These are phyloP conservation scores for Tenodera sinensis DNA, from an alignment of 2,888 invertebrate species.

Conservation along the genomic window DNA sequence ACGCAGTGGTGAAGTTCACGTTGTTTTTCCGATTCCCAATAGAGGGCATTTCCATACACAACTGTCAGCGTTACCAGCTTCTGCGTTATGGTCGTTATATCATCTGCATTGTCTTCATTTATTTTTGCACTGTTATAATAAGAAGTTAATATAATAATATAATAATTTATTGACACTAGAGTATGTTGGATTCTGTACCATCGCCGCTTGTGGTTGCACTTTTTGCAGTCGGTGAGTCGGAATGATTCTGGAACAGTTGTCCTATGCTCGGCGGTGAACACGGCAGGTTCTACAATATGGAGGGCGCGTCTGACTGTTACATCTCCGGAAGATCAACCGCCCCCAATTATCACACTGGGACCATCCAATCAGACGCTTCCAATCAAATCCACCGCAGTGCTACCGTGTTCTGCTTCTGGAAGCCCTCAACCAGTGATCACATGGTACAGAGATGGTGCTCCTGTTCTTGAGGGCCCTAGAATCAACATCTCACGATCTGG, in stretches of 20 bases:
- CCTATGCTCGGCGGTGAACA: slow-evolving; percentile 83
- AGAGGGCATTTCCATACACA: too few relatives aligned
- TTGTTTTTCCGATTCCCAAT: too few relatives aligned
- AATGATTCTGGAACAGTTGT: slow-evolving; percentile 69
- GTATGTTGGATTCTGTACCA: not conserved
- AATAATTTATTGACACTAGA: too few relatives aligned
- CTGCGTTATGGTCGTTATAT: too few relatives aligned
- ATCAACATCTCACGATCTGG: slow-evolving; percentile 69
- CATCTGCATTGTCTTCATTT: too few relatives aligned
- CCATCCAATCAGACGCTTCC: slow-evolving; percentile 93
- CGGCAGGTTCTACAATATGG: slow-evolving; percentile 76
- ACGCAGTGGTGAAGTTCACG: too few relatives aligned
- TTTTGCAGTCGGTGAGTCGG: slow-evolving; percentile 57
- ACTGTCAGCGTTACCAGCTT: too few relatives aligned
- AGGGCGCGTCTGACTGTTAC: slow-evolving; percentile 74
- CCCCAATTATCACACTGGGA: slow-evolving; percentile 85
- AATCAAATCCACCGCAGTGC: slow-evolving; percentile 76
- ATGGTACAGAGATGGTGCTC: slow-evolving; percentile 77
- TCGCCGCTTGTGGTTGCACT: not conserved
- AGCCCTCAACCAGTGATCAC: slow-evolving; percentile 74
- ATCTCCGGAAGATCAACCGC: slow-evolving; percentile 76
- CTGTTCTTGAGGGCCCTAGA: slow-evolving; percentile 60
- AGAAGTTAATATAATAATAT: too few relatives aligned
- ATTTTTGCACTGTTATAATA: too few relatives aligned
- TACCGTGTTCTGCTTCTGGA: slow-evolving; percentile 80